phyloP scores from a whole-genome alignment of 2,888 invertebrate species.

The Limnephilus lunatus region DNA sequence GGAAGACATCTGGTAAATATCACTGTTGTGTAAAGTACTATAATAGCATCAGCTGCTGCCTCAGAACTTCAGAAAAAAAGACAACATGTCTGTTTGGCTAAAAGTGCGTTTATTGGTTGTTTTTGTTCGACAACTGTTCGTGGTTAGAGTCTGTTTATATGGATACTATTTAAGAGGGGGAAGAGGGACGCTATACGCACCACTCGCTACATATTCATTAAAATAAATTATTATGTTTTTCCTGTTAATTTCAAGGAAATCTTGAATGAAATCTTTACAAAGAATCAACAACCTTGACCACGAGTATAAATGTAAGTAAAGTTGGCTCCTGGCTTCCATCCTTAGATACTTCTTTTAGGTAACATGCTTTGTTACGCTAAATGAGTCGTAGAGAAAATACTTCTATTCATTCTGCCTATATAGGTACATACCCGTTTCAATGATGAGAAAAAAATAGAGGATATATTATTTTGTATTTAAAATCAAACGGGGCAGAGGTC shows the following conservation, averaged over 20 bases:
- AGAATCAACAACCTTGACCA: slow-evolving; percentile 23
- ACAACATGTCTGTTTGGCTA: no score
- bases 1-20: no score
- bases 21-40: no score
- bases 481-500: no score
- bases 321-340: slow-evolving; percentile 6
- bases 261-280: not conserved
- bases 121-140: no score
- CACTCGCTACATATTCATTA: no score
- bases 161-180: no score
- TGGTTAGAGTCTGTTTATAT: no score
- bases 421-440: not conserved
- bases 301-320: not conserved
- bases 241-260: not conserved
- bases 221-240: not conserved
- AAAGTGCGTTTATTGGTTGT: no score
- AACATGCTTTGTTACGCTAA: slow-evolving; percentile 3
- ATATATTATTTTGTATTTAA: not conserved
- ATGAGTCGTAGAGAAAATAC: not conserved
- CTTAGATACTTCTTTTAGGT: not conserved
- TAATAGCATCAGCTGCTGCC: no score
- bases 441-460: not conserved
- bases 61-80: no score
- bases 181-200: no score
- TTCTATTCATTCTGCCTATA: not conserved